These are phyloP conservation scores for Sakesphorus luctuosus DNA, from an alignment of 2,113 vertebrate genomes.

Conservation along the genomic window DNA sequence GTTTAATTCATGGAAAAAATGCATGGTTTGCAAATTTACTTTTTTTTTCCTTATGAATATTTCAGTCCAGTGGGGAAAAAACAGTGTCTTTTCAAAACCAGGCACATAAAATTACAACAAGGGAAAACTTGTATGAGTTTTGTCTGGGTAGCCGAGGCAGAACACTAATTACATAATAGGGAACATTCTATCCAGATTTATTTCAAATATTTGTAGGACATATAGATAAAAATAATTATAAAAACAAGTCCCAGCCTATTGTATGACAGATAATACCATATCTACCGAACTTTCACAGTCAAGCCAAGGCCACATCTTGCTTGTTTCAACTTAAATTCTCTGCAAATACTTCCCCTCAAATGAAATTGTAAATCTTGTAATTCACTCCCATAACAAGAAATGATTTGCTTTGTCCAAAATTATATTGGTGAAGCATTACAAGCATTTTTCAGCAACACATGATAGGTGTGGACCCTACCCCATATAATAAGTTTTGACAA, in stretches of 20 bases:
- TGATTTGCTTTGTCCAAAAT: neutral
- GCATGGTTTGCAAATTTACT: neutral
- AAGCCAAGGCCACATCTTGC: neutral
- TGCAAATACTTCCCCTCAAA: neutral
- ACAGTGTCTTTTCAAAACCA: neutral
- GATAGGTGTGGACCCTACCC: neutral
- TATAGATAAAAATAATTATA: neutral
- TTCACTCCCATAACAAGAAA: neutral
- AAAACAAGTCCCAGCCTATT: neutral
- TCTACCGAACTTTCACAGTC: fast-evolving
- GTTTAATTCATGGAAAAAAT: neutral
- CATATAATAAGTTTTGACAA: neutral
- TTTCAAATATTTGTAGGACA: neutral
- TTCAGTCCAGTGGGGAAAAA: neutral
- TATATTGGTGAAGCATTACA: neutral
- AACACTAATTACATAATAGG: neutral
- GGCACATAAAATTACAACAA: neutral
- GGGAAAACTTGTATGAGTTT: neutral
- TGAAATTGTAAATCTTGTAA: neutral
- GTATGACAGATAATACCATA: neutral
- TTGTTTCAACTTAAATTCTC: neutral
- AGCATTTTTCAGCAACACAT: neutral
- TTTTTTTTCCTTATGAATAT: slow-evolving; percentile 15
- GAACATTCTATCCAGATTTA: neutral
- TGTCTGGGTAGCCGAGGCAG: neutral